These are phyloP conservation scores for Trichopoda pennipes DNA, from an alignment of 2,888 invertebrate genomes.

Conservation along the genomic window DNA sequence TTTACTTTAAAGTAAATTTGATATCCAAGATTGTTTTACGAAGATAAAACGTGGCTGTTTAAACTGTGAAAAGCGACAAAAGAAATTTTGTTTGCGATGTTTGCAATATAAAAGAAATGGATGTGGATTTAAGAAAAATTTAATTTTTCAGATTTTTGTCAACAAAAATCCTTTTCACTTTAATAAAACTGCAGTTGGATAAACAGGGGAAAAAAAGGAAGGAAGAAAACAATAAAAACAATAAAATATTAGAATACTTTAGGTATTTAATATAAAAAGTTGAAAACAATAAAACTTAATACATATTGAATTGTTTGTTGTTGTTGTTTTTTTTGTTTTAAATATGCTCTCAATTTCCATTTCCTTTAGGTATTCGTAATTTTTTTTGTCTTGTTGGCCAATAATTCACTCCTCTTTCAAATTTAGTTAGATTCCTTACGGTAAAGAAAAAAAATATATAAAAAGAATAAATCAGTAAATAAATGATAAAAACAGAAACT, in stretches of 20 bases:
- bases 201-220: too few relatives aligned
- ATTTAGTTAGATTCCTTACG: slow-evolving; percentile 49
- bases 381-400: slow-evolving; percentile 21
- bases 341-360: slow-evolving; percentile 54
- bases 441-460: neutral
- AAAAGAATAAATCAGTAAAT: slow-evolving; percentile 28
- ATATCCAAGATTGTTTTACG: slow-evolving; percentile 66
- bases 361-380: slow-evolving; percentile 16
- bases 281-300: slow-evolving; percentile 31
- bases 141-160: too few relatives aligned
- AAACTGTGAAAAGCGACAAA: slow-evolving; percentile 50
- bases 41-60: slow-evolving; percentile 54
- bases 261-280: neutral
- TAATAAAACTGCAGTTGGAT: too few relatives aligned
- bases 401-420: slow-evolving; percentile 55
- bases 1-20: slow-evolving; percentile 69
- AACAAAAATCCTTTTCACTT: too few relatives aligned
- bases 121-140: too few relatives aligned
- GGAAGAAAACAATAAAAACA: too few relatives aligned
- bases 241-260: too few relatives aligned
- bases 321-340: neutral
- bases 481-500: slow-evolving; percentile 38
- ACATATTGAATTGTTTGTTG: slow-evolving; percentile 5
- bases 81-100: slow-evolving; percentile 52
- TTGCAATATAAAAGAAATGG: neutral